These are phyloP conservation scores for Drosophila suboccidentalis DNA, from an alignment of 2,888 invertebrate genomes.

Conservation along the genomic window DNA sequence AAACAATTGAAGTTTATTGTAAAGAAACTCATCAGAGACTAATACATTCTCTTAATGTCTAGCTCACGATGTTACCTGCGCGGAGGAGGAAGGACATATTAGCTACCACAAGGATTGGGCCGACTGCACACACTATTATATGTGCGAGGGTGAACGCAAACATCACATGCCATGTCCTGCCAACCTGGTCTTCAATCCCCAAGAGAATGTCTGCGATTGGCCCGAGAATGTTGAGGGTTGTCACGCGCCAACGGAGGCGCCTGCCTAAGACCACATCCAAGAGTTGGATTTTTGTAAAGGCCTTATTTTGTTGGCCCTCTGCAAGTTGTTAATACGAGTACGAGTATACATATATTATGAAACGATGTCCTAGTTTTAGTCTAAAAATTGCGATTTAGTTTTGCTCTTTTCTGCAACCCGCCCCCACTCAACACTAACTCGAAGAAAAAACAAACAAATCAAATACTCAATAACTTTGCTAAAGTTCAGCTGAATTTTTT, in stretches of 20 bases:
- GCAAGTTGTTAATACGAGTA: slow-evolving; percentile 64
- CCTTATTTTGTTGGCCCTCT: slow-evolving; percentile 10
- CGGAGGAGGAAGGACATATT: slow-evolving; percentile 97
- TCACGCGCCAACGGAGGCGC: slow-evolving; percentile 89
- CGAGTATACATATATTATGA: slow-evolving; percentile 38
- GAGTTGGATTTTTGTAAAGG: slow-evolving; percentile 12
- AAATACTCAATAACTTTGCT: slow-evolving; percentile 71
- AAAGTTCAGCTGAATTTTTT: slow-evolving; percentile 69
- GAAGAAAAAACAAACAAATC: slow-evolving; percentile 40
- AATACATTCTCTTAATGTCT: slow-evolving; percentile 13
- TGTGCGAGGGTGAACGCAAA: slow-evolving; percentile 97
- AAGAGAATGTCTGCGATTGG: slow-evolving; percentile 98
- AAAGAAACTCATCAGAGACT: neutral
- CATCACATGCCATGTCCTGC: slow-evolving; percentile 98
- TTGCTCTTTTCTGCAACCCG: slow-evolving; percentile 43
- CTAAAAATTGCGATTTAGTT: slow-evolving; percentile 55
- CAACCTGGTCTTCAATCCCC: slow-evolving; percentile 96
- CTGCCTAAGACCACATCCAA: slow-evolving; percentile 80
- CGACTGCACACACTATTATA: slow-evolving; percentile 97
- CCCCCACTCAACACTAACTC: slow-evolving; percentile 37
- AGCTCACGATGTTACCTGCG: slow-evolving; percentile 96
- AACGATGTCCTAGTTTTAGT: slow-evolving; percentile 67
- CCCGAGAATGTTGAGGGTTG: slow-evolving; percentile 97
- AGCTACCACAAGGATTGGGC: slow-evolving; percentile 96
- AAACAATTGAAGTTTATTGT: no score